Base-by-base conservation (phyloP, 2,888 invertebrate species). In the Pyrocoelia pectoralis region DNA sequence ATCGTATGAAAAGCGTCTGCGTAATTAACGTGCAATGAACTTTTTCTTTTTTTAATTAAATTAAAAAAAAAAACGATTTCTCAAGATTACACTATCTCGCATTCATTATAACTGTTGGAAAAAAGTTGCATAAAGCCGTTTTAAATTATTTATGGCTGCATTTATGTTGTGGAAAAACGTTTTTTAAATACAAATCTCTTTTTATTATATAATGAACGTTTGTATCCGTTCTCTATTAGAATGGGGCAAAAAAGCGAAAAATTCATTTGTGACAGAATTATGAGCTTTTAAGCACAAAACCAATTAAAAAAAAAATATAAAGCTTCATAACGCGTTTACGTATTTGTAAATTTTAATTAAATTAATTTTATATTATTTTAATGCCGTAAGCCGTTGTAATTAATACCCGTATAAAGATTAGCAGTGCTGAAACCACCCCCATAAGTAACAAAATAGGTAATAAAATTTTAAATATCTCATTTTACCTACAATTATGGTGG, bases 1-100 rank as follows among this genome's bases (percentile, higher is more conserved):
- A n/a, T 3, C n/a, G n/a, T 33, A 33, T 33, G 10, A 33, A 33
- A 33, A 33, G 33, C n/a, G n/a, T 33, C n/a, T n/a, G 8, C 33
- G 33, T 33, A 33, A 33, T 33, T 33, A 33, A 33, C 33, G 33
- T n/a, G n/a, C 33, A 33, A n/a, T n/a, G 33, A 33, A 33, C 33
- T 8, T 33, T 33, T n/a, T 33, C n/a, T 8, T 10, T n/a, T 33
- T 33, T 33, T n/a, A 33, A 33, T 33, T 33, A 33, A 24, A 24
- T 24, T 24, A 24, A 24, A 24, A 24, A 24, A 24, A 24, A 24
- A 24, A 24, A 24, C 6, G n/a, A 33, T 33, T 6, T n/a, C 33
- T 33, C n/a, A 33, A 33, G 33, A 33, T 33, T 33, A 33, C 33
- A 33, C 33, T 33, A 33, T 33, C 9, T n/a, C 10, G 33, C 33